Evolutionary conservation across 2,888 invertebrate species (phyloP).

Genomic region (Sphinx pinastri): DNA sequence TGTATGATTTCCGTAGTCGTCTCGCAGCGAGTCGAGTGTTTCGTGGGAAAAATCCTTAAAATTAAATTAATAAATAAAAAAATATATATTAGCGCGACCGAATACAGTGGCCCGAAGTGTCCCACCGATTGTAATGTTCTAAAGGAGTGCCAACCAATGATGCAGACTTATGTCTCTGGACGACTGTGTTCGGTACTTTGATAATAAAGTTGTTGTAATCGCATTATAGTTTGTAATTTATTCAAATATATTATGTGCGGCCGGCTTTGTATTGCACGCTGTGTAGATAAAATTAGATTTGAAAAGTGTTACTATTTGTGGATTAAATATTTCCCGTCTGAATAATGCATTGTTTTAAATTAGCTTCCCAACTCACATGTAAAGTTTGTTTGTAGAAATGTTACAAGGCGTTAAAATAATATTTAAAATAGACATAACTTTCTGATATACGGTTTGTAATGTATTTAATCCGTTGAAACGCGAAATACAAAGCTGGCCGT

Average conservation of each 20-base stretch:
- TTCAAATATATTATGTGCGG: conserved; percentile 45
- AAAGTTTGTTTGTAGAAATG: too few species aligned
- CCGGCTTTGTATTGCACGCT: conserved; percentile 19
- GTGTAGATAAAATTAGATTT: conserved; percentile 21
- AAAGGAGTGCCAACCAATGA: conserved; percentile 45
- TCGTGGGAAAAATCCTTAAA: background rate
- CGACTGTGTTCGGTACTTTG: conserved; percentile 18
- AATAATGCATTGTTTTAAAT: too few species aligned
- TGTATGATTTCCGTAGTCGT: conserved; percentile 7
- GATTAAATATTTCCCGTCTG: background rate
- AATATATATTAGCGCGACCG: conserved; percentile 9
- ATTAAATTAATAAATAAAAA: conserved; percentile 10
- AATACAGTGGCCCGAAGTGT: conserved; percentile 50
- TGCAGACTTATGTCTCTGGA: background rate
- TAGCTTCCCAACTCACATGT: too few species aligned
- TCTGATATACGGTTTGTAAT: too few species aligned
- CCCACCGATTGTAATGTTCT: conserved; percentile 59
- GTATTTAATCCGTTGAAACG: background rate
- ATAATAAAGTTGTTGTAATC: conserved; percentile 66
- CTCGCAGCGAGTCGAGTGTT: background rate
- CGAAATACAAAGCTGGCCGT: conserved; percentile 39
- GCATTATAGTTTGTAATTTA: conserved; percentile 73
- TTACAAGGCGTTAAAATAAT: too few species aligned
- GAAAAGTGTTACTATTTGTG: background rate
- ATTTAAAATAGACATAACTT: too few species aligned